Evolutionary conservation across 2,888 invertebrate genomes (phyloP), one percentile per base, ranked within the genome.

Genomic region (Drosophila picticornis): DNA sequence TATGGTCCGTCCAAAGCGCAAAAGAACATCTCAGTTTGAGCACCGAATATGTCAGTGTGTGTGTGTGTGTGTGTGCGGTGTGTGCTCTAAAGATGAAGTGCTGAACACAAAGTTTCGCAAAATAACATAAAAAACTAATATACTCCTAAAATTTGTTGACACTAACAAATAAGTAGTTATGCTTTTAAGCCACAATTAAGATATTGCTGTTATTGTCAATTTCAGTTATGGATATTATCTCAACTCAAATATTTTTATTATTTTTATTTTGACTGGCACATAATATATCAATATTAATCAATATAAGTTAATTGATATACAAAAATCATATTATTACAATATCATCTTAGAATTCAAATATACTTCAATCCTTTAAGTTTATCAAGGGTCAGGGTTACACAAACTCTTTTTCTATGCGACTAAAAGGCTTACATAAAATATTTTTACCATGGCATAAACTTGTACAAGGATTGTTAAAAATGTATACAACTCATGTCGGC

Each of bases 1-100:
- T 80, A 81, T 74, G 68, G 66, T 53, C 67, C 65, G 60, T 60
- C 55, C 55, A 73, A 70, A 70, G 72, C 70, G 77, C 72, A 61
- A 72, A 67, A 70, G 73, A 73, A 83, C 77, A 85, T 73, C 75
- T 85, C 78, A 75, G 81, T 83, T 73, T 77, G 22, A 66, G 61
- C 40, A 53, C 58, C 52, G 22, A 51, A 56, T 63, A 46, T 16
- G 4, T 16, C 16, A 46, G 63, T 53, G 43, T 22, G 56, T 38
- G 48, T 7, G 43, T n/a, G 50, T 57, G 38, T 38, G 29, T 25
- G 36, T 34, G 52, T 50, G 46, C 32, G 55, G 29, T 56, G 32
- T 29, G 40, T 29, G 27, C 29, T 43, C 51, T 59, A 38, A 51
- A 65, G 32, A 16, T 62, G 36, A 67, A 72, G 43, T 40, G 52